Percentiles rank a stretch among this genome's conserved stretches.
These are phyloP conservation scores for Diachrysia chrysitis DNA, from an alignment of 2,888 invertebrate species.

Conservation along the genomic window DNA sequence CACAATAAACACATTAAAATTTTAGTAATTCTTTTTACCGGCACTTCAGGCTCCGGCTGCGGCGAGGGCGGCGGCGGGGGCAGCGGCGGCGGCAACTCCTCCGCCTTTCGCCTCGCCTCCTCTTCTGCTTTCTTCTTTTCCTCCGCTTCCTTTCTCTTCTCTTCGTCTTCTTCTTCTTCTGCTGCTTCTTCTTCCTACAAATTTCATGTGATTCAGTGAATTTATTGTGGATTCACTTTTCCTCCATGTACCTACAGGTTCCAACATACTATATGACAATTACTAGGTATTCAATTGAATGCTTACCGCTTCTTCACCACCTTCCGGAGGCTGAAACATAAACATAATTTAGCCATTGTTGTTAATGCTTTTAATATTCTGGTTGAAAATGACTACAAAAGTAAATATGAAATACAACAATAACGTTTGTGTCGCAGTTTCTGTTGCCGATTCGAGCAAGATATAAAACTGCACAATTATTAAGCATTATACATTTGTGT, in stretches of 20 bases:
- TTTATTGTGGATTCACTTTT: too few species aligned
- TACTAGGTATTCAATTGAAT: not conserved
- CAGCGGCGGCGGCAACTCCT: slow-evolving; percentile 80
- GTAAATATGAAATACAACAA: too few species aligned
- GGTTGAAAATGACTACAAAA: too few species aligned
- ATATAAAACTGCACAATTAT: too few species aligned
- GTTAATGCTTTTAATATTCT: too few species aligned
- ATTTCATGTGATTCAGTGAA: not conserved
- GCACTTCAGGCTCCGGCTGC: slow-evolving; percentile 77
- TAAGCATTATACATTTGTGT: too few species aligned
- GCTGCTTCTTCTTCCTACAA: slow-evolving; percentile 69
- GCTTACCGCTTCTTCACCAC: slow-evolving; percentile 77
- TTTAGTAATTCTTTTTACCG: slow-evolving; percentile 57
- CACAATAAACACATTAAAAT: too few species aligned
- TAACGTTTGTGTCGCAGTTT: too few species aligned
- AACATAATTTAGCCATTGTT: not conserved
- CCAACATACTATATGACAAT: not conserved
- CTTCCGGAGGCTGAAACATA: slow-evolving; percentile 76
- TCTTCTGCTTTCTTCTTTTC: slow-evolving; percentile 76
- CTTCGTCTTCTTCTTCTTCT: slow-evolving; percentile 83
- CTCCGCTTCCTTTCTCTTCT: slow-evolving; percentile 75
- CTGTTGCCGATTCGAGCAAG: too few species aligned
- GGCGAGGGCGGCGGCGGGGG: slow-evolving; percentile 85
- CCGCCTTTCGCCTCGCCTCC: slow-evolving; percentile 79
- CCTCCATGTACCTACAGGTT: not conserved